phyloP scores from a whole-genome alignment of 2,113 vertebrate genomes.

The Silurus asotus region DNA sequence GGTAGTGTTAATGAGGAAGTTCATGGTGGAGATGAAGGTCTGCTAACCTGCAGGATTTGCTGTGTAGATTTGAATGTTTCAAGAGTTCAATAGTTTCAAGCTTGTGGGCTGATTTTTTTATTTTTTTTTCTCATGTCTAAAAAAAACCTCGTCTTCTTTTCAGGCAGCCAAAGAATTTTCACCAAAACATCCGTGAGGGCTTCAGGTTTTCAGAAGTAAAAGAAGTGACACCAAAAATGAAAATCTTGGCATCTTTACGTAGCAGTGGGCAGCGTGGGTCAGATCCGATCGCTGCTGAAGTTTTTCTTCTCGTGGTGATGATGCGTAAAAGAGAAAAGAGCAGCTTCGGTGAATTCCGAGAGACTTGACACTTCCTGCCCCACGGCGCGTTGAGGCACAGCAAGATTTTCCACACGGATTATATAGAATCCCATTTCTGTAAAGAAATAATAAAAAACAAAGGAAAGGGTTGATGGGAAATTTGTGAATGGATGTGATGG shows the following conservation, averaged over 20 bases:
- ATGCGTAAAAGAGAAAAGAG: constrained; percentile 9
- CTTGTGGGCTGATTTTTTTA: too few species aligned
- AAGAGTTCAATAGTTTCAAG: too few species aligned
- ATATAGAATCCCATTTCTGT: constrained; percentile 1
- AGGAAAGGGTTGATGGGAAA: neutral
- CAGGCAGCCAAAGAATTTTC: neutral
- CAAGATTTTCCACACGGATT: neutral
- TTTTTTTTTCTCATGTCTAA: neutral
- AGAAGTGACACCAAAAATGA: neutral
- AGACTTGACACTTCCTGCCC: neutral
- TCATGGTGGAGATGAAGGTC: too few species aligned
- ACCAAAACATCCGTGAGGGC: neutral
- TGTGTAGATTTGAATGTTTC: too few species aligned
- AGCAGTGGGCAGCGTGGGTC: constrained; percentile 15
- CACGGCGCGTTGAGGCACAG: neutral
- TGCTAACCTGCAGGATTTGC: too few species aligned
- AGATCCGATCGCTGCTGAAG: neutral
- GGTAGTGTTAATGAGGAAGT: too few species aligned
- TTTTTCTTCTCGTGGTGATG: constrained; percentile 23
- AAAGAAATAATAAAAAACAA: neutral
- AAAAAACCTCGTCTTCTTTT: neutral
- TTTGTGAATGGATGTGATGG: neutral
- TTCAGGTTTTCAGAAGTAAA: neutral
- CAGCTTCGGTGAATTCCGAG: neutral
- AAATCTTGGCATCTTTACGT: constrained; percentile 1